Evolutionary conservation across 2,113 vertebrate species (phyloP).

Genomic region (Ramphastos sulfuratus): DNA sequence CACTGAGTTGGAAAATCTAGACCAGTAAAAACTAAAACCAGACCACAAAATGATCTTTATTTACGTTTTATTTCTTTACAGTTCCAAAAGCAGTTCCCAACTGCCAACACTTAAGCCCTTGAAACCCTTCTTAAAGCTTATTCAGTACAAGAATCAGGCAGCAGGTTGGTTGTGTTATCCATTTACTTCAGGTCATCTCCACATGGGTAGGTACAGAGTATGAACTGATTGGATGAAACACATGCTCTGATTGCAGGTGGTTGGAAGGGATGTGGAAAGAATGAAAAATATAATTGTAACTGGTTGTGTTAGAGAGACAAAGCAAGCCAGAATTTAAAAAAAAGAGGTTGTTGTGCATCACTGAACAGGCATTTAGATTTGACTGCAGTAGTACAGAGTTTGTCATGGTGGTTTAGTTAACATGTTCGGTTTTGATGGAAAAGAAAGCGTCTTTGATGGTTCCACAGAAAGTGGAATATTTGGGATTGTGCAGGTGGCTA

Average conservation of each 20-base stretch:
- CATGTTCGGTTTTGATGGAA: slow-evolving; percentile 44
- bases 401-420: slow-evolving; percentile 67
- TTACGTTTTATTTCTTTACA: background rate
- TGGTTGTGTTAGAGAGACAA: background rate
- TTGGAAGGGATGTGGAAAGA: background rate
- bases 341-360: slow-evolving; percentile 34
- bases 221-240: background rate
- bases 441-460: slow-evolving; percentile 4
- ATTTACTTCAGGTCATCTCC: slow-evolving; percentile 1
- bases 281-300: background rate
- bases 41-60: background rate
- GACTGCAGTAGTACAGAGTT: slow-evolving; percentile 6
- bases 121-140: background rate
- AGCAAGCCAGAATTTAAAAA: slow-evolving; percentile 23
- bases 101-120: background rate
- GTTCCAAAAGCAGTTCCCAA: background rate
- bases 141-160: background rate
- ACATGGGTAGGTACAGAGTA: background rate
- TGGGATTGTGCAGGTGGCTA: slow-evolving; percentile 26
- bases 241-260: background rate
- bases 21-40: background rate
- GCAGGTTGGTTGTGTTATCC: background rate
- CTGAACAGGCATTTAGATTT: slow-evolving; percentile 55
- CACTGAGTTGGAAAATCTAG: background rate
- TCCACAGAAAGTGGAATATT: background rate